Evolutionary conservation across 2,797 vertebrate species (phyloP).

Genomic region (Ctenochaetus hawaiiensis): DNA sequence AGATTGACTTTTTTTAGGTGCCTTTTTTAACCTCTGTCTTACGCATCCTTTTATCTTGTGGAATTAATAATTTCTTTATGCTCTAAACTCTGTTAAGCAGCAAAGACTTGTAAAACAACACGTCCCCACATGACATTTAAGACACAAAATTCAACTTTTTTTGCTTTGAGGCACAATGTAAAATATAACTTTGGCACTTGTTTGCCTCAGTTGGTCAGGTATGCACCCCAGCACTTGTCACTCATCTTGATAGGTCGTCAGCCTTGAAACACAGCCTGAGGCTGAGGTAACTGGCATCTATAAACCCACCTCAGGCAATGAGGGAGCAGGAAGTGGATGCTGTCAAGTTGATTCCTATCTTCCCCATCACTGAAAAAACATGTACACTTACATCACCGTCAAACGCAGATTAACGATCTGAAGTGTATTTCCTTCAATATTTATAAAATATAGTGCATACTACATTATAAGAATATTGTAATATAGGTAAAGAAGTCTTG

Average conservation of each 20-base stretch:
- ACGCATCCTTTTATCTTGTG: not conserved
- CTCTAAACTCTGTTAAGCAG: not conserved
- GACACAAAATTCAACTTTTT: not conserved
- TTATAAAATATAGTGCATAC: not conserved
- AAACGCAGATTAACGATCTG: not conserved
- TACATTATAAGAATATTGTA: too few relatives aligned
- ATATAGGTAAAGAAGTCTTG: not conserved
- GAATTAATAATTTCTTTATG: not conserved
- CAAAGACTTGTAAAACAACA: not conserved
- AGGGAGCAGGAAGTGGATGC: not conserved
- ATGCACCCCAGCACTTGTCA: not conserved
- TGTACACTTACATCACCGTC: not conserved
- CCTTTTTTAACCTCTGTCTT: not conserved
- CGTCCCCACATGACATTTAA: not conserved
- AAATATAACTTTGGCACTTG: not conserved
- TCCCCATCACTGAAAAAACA: not conserved
- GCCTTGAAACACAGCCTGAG: not conserved
- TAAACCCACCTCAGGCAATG: slow-evolving; percentile 8
- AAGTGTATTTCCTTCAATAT: not conserved
- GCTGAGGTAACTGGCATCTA: not conserved
- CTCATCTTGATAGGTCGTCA: slow-evolving; percentile 3
- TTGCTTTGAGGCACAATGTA: not conserved
- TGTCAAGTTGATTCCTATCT: not conserved
- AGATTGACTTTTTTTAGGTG: not conserved
- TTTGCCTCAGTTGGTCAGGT: not conserved